phyloP scores from a whole-genome alignment of 2,888 invertebrate species.

The Tetranychus piercei region DNA sequence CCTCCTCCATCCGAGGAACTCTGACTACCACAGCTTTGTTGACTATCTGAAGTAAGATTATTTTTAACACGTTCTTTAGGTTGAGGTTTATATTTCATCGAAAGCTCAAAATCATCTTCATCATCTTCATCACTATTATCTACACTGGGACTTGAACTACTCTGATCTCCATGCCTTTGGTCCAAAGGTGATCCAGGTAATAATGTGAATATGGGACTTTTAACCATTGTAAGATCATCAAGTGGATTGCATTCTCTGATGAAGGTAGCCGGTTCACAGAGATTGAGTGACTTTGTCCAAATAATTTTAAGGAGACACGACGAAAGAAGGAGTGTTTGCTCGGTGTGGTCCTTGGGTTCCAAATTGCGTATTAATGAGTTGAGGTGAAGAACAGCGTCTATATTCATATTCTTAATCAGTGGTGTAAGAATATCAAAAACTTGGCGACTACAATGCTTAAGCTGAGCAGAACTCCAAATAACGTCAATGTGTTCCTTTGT shows the following conservation, averaged over 20 bases:
- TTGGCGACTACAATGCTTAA: constrained; percentile 83
- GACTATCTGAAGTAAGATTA: background rate
- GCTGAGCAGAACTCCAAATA: constrained; percentile 83
- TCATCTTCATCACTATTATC: constrained; percentile 23
- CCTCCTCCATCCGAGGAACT: constrained; percentile 4
- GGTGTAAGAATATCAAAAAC: constrained; percentile 76
- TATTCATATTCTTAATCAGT: constrained; percentile 69
- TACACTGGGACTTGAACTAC: constrained; percentile 17
- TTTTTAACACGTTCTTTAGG: constrained; percentile 4
- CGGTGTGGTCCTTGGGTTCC: constrained; percentile 77
- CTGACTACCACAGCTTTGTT: constrained; percentile 12
- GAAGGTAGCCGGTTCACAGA: constrained; percentile 2
- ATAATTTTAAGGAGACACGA: constrained; percentile 74
- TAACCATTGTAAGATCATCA: constrained; percentile 14
- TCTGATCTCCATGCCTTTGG: background rate
- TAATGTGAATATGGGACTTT: constrained; percentile 16
- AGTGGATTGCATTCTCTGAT: background rate
- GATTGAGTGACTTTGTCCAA: constrained; percentile 45
- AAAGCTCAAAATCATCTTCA: constrained; percentile 15
- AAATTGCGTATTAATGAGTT: constrained; percentile 66
- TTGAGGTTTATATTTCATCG: background rate
- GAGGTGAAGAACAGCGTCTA: constrained; percentile 67
- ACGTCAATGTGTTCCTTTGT: constrained; percentile 74
- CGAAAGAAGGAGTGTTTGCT: constrained; percentile 74
- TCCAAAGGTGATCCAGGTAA: constrained; percentile 11